Evolutionary conservation across 1,140 invertebrate genomes (phyloP).

Genomic region (Chironomus tepperi): DNA sequence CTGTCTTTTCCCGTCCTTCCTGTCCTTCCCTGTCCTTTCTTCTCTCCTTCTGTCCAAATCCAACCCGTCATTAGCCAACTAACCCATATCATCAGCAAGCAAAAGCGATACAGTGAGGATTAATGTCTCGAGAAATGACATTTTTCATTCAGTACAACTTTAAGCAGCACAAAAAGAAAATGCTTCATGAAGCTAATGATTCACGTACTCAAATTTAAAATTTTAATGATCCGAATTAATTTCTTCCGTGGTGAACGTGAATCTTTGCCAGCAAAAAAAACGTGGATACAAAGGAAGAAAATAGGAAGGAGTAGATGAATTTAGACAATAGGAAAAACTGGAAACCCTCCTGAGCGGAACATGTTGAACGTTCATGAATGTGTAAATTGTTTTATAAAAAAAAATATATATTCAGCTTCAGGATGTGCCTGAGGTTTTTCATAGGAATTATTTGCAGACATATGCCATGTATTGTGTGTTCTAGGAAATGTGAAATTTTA

Average conservation of each 20-base stretch:
- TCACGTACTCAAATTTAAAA: slow-evolving; percentile 2
- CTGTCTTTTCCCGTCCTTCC: no score
- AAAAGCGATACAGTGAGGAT: neutral
- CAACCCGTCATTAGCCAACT: no score
- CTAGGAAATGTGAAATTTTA: no score
- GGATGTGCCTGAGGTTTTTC: neutral
- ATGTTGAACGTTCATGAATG: neutral
- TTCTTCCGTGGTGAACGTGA: slow-evolving; percentile 9
- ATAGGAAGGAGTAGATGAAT: no score
- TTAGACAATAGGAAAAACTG: no score
- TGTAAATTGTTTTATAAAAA: neutral
- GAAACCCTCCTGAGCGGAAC: neutral
- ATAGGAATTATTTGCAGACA: neutral
- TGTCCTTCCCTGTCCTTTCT: no score
- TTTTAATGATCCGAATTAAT: slow-evolving; percentile 23
- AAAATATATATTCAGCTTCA: no score
- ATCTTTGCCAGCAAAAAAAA: neutral
- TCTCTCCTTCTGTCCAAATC: no score
- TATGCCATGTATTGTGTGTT: no score
- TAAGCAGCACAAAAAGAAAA: neutral
- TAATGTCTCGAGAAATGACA: slow-evolving; percentile 5
- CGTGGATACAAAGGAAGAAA: no score
- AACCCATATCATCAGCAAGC: neutral
- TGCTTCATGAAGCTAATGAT: neutral
- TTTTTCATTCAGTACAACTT: neutral